Percentiles rank a stretch among this genome's conserved stretches.
phyloP scores from a whole-genome alignment of 1,140 invertebrate genomes.

The Drosophila mauritiana region DNA sequence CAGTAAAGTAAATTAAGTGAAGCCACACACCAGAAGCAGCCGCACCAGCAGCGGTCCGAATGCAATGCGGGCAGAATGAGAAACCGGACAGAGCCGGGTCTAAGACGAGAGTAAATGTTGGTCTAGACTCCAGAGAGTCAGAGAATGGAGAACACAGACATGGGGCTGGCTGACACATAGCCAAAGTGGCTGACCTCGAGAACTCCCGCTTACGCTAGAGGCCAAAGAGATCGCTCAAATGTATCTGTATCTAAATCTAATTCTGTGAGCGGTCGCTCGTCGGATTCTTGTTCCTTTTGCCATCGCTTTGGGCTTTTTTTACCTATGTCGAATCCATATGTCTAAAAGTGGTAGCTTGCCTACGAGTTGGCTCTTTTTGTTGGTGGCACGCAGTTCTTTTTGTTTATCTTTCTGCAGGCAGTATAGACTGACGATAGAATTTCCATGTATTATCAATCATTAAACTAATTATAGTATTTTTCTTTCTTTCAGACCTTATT shows the following conservation, averaged over 20 bases:
- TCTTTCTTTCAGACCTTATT: constrained; percentile 46
- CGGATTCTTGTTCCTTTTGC: constrained; percentile 17
- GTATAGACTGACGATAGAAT: constrained; percentile 22
- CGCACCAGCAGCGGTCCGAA: constrained; percentile 26
- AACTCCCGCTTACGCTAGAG: constrained; percentile 46
- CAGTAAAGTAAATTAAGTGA: constrained; percentile 80
- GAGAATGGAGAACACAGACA: constrained; percentile 49
- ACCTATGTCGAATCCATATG: constrained; percentile 37
- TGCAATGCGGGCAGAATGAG: constrained; percentile 51
- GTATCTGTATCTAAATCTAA: constrained; percentile 37
- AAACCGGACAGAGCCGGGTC: constrained; percentile 59
- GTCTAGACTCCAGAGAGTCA: constrained; percentile 58
- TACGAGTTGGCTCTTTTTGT: constrained; percentile 41
- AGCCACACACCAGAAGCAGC: constrained; percentile 57
- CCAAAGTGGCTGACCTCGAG: constrained; percentile 76
- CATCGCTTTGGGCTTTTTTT: constrained; percentile 39
- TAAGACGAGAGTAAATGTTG: constrained; percentile 68
- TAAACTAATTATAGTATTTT: background rate
- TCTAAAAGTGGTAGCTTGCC: constrained; percentile 65
- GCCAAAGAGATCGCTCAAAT: constrained; percentile 63
- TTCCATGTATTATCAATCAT: constrained; percentile 15
- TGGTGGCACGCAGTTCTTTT: constrained; percentile 26
- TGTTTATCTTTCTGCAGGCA: constrained; percentile 31
- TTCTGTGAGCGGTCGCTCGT: constrained; percentile 11
- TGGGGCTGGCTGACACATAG: constrained; percentile 25